Base-by-base conservation (phyloP, 2,113 vertebrate genomes). In the Silurus glanis region DNA sequence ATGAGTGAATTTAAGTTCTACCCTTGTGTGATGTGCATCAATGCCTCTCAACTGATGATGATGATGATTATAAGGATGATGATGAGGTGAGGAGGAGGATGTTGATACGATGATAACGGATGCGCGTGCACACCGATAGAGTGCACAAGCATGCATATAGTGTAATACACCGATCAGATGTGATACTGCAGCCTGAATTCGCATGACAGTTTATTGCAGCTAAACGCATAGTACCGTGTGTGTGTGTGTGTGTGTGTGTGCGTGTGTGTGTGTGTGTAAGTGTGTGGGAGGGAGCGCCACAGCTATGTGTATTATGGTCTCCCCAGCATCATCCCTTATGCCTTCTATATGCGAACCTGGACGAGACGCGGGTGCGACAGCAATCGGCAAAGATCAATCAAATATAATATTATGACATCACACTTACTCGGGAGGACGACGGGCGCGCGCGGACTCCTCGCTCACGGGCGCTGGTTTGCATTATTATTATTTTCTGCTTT, bases 21-120 rank as follows among this genome's bases (percentile, higher is more conserved):
- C 62, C 61, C 58, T 45, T 66, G 76, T 83, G 82, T 76, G n/a
- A n/a, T 49, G 83, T 80, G 62, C 66, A 58, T 69, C 55, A 62
- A 64, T 72, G 91, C 90, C 89, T 90, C 88, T 84, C 88, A 90
- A 92, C 91, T 91, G 91, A 90, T 93, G 87, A 85, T 85, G 92
- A 86, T 89, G 92, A 91, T 86, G 89, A 88, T 59, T 13, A 17
- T 66, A 45, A 66, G 25, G 83, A 17, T 75, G 58, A 74, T 79
- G 45, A 23, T 59, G 6, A 67, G 19, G 51, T 55, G n/a, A 45
- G 47, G 49, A 76, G 37, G 71, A 74, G 49, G 69, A 37, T n/a
- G 59, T 61, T 7, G 37, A 61, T 21, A 10, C n/a, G 4, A 21
- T 0, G 3, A 74, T 76, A 49, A 8, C 13, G 9, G 10, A n/a